Conservation (phyloP, 2,113 vertebrate genomes). For the Nibea albiflora region DNA sequence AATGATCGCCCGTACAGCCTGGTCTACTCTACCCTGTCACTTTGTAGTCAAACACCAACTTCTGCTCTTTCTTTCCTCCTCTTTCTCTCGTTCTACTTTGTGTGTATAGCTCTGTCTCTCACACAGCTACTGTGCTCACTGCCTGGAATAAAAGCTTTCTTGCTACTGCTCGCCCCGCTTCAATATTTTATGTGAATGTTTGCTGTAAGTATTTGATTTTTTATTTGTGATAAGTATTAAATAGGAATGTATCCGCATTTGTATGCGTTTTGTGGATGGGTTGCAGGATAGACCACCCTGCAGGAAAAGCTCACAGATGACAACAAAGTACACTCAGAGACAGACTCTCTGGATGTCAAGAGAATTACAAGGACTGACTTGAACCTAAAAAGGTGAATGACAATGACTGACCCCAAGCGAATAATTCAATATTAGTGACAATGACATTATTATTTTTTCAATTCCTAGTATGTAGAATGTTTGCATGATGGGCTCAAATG, state of each 20-base stretch:
- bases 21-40: slow-evolving; percentile 39
- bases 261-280: not conserved
- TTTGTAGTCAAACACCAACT: slow-evolving; percentile 23
- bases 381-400: not conserved
- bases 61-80: not conserved
- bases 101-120: not conserved
- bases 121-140: not conserved
- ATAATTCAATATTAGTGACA: not conserved
- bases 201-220: too few relatives aligned
- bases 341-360: not conserved
- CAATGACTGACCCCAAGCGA: not conserved
- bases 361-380: not conserved
- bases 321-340: not conserved
- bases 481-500: too few relatives aligned
- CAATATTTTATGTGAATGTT: not conserved
- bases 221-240: not conserved
- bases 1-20: slow-evolving; percentile 58
- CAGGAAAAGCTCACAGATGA: slow-evolving; percentile 14
- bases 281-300: not conserved
- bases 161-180: not conserved
- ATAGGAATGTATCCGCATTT: not conserved
- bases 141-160: not conserved
- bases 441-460: not conserved
- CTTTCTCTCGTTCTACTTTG: not conserved
- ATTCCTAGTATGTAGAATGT: too few relatives aligned